phyloP scores from a whole-genome alignment of 2,888 invertebrate species.

The Tachina grossa region DNA sequence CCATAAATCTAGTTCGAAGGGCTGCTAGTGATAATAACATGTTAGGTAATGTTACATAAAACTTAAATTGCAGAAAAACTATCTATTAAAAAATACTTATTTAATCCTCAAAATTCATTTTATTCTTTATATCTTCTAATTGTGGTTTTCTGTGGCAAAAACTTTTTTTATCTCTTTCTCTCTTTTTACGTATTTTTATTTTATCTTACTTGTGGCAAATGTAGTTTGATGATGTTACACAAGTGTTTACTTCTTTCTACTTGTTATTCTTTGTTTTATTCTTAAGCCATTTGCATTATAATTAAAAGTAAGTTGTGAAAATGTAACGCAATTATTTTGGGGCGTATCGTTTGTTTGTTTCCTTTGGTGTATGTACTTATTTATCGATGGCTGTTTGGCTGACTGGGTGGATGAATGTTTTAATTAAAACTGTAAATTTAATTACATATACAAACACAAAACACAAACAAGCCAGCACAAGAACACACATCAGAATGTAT shows the following conservation, averaged over 20 bases:
- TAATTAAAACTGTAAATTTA: conserved; percentile 70
- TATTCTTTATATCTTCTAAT: neutral
- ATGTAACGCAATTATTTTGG: conserved; percentile 57
- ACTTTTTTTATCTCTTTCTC: neutral
- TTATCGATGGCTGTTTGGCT: conserved; percentile 37
- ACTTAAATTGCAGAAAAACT: too few relatives aligned
- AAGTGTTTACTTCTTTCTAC: conserved; percentile 27
- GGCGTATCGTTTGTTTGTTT: conserved; percentile 42
- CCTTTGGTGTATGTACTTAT: conserved; percentile 11
- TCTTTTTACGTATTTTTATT: neutral
- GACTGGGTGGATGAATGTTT: conserved; percentile 59
- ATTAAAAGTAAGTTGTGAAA: conserved; percentile 64
- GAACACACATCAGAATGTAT: conserved; percentile 30
- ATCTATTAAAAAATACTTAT: too few relatives aligned
- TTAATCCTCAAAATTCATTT: too few relatives aligned
- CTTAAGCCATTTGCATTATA: conserved; percentile 49
- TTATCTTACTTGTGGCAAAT: neutral
- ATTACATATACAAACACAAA: conserved; percentile 57
- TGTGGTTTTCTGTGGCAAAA: conserved; percentile 4
- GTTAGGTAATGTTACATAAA: too few relatives aligned
- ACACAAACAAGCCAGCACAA: conserved; percentile 30
- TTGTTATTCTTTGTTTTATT: conserved; percentile 34
- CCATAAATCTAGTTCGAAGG: too few relatives aligned
- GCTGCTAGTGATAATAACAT: too few relatives aligned
- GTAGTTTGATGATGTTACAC: conserved; percentile 3